Evolutionary conservation across 2,113 vertebrate species (phyloP), one percentile per base, ranked within the genome.

Genomic region (Rattus norvegicus): DNA sequence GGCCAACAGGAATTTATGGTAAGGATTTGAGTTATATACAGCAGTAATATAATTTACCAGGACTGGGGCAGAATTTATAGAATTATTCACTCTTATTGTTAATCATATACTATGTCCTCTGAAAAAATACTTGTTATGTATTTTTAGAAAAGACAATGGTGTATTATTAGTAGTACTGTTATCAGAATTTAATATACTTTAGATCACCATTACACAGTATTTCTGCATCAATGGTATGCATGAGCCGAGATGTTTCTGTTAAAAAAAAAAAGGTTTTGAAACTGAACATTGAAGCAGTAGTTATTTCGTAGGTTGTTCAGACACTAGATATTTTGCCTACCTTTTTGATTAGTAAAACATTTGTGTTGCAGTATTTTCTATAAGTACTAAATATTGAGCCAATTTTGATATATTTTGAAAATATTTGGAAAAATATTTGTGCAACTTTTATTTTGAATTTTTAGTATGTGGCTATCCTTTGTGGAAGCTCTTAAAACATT

Each of bases 331-430:
- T 63, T 93, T 95, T 92, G 36, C 20, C 12, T 88, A 83, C 63
- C 12, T 76, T 93, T 95, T 24, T 97, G 22, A 88, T 92, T 94
- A 91, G 49, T 79, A 85, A 89, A 97, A 39, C 72, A 92, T 36
- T 95, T 43, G 39, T 91, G n/a, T 54, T 91, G 36, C 87, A 80
- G 52, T 90, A 47, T 10, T 92, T 95, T 84, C 19, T 79, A 0
- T 52, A 63, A 19, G 9, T 81, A 86, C 13, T 20, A 94, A 95
- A 70, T 47, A 24, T 73, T 47, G 49, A 91, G 7, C 11, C 96
- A 61, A 95, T 92, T 96, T 91, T 92, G 70, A 85, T 85, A 91
- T 88, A 88, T 92, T 96, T 90, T 88, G 56, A 75, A 80, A 84
- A 90, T 89, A 90, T 85, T 93, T 91, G 69, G 33, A 49, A 86